Conservation (phyloP, 2,113 vertebrate genomes). For the Oncorhynchus keta region DNA sequence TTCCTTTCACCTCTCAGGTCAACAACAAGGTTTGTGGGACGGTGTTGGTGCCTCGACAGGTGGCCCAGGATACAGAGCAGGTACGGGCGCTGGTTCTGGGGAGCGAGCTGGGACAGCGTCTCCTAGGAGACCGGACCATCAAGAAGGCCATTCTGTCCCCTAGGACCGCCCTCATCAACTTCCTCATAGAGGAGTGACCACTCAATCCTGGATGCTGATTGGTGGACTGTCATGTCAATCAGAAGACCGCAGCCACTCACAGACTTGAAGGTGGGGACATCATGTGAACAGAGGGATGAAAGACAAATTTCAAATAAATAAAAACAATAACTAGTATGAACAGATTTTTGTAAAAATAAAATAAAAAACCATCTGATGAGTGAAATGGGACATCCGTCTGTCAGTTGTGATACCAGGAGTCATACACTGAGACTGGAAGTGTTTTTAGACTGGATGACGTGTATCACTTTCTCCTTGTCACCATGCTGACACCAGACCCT, state of each 20-base stretch:
- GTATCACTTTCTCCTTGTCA: not conserved
- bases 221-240: conserved; percentile 4
- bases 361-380: not conserved
- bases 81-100: conserved; percentile 81
- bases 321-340: not conserved
- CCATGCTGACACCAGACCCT: not conserved
- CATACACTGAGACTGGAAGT: not conserved
- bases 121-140: conserved; percentile 78
- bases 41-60: conserved; percentile 80
- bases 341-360: not conserved
- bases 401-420: not conserved
- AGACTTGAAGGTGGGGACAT: conserved; percentile 1
- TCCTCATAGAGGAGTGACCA: conserved; percentile 83
- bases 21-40: conserved; percentile 90
- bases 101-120: conserved; percentile 80
- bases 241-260: not conserved
- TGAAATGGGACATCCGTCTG: not conserved
- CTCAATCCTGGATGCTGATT: not conserved
- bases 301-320: not conserved
- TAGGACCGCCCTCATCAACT: conserved; percentile 90
- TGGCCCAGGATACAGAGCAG: conserved; percentile 75
- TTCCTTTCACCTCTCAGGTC: conserved; percentile 73
- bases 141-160: conserved; percentile 88
- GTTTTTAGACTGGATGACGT: not conserved
- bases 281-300: not conserved